These are phyloP conservation scores for Catamblyrhynchus diadema DNA, from an alignment of 2,797 vertebrate genomes.

Conservation along the genomic window DNA sequence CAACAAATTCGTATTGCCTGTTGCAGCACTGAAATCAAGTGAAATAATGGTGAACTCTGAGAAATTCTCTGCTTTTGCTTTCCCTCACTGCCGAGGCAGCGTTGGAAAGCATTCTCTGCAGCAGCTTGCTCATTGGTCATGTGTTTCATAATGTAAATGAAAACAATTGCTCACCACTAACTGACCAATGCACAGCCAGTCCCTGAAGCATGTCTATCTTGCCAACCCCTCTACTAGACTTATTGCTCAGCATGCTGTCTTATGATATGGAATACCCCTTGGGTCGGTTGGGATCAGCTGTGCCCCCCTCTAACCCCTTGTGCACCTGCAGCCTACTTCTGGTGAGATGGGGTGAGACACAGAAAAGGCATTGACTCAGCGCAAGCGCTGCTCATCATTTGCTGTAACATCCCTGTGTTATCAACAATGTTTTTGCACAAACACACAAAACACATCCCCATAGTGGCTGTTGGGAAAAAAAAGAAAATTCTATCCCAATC, in stretches of 20 bases:
- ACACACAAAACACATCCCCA: background rate
- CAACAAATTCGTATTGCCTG: background rate
- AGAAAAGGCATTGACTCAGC: background rate
- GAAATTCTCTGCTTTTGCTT: background rate
- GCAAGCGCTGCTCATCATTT: background rate
- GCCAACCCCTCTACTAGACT: background rate
- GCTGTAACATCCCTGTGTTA: background rate
- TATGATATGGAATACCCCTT: background rate
- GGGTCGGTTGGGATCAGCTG: background rate
- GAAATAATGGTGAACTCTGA: background rate
- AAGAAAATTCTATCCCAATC: background rate
- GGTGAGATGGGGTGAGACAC: background rate
- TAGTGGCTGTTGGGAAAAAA: background rate
- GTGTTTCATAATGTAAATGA: background rate
- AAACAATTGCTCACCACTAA: background rate
- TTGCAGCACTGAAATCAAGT: background rate
- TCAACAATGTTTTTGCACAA: background rate
- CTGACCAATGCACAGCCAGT: background rate
- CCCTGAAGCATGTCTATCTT: fast-evolving
- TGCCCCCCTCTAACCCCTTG: background rate
- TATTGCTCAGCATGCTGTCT: background rate
- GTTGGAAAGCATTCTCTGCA: background rate
- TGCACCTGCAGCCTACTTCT: background rate
- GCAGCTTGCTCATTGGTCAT: background rate
- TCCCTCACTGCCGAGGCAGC: fast-evolving